Evolutionary conservation across 2,797 vertebrate genomes (phyloP), one percentile per base, ranked within the genome.

Genomic region (Lophius americanus): DNA sequence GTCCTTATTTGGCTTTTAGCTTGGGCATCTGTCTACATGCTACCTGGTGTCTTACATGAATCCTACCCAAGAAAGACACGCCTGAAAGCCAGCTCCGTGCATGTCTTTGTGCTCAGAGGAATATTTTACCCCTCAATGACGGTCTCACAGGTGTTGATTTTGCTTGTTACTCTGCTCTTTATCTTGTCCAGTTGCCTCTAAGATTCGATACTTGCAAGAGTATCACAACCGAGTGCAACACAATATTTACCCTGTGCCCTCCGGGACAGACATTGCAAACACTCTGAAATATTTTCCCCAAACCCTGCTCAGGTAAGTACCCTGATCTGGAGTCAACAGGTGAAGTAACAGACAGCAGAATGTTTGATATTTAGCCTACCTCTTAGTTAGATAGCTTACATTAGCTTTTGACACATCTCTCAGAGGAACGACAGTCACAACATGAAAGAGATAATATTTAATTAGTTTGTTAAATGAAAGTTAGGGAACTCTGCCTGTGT

Each of bases 261-360:
- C 98, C 79, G 98, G 98, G 93, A 98, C 98, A 92, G 98, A 99
- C 94, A 99, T 99, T 94, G 98, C 98, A 95, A 99, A 99, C 94
- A 99, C 98, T 92, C 93, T 99, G 96, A 99, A 99, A 95, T 99
- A 99, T 93, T 99, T 99, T 96, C 99, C 98, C 92, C 98, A 99
- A 92, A 99, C 97, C 8, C 94, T 99, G 87, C 94, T 99, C 95
- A 99, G 98, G 98, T 99, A 98, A 99, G 98, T 94, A 93, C 89
- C 79, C 90, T 73, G 90, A 88, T 88, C 89, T 83, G 83, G 84
- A 91, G 81, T 78, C 78, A 74, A 89, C 90, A 93, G 93, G 91
- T 92, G 87, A 92, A 84, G 88, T 91, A 92, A 82, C 70, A 89
- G 75, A 82, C 55, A 80, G 55, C 62, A 88, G 64, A 88, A 73